A percentile compares a stretch with the other conserved stretches of the same genome.
Evolutionary conservation across 2,113 vertebrate species (phyloP).

Genomic region (Gavialis gangeticus): DNA sequence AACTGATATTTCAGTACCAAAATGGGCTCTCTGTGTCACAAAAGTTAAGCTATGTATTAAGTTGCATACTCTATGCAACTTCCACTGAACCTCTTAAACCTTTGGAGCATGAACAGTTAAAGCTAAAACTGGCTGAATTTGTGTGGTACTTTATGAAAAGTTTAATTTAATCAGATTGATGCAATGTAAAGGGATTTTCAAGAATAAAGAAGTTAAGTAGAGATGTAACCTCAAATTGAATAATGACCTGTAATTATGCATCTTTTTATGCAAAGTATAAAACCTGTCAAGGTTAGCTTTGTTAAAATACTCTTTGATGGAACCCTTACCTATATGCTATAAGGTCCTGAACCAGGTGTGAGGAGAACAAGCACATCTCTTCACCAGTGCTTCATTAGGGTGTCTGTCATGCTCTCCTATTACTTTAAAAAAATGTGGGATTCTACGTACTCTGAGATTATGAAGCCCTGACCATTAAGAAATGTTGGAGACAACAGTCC

Average conservation of each 20-base stretch:
- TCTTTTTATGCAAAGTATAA: neutral
- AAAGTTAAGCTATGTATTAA: neutral
- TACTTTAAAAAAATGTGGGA: neutral
- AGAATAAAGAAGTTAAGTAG: neutral
- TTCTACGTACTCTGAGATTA: neutral
- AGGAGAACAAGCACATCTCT: fast-evolving
- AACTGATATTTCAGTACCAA: neutral
- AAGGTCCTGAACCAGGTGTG: fast-evolving
- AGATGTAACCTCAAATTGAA: neutral
- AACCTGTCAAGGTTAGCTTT: neutral
- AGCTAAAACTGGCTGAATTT: neutral
- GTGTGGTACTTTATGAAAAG: neutral
- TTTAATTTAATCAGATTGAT: constrained; percentile 11
- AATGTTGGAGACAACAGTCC: neutral
- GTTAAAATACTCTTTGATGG: neutral
- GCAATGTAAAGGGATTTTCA: neutral
- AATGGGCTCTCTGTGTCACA: neutral
- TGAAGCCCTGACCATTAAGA: neutral
- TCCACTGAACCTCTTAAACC: neutral
- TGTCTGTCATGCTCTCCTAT: neutral
- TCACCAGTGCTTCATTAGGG: fast-evolving
- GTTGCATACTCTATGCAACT: neutral
- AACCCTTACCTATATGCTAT: neutral
- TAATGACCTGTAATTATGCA: neutral
- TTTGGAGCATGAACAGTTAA: neutral